These are phyloP conservation scores for Apistogramma diplotaenia DNA, from an alignment of 2,113 vertebrate genomes.

Conservation along the genomic window DNA sequence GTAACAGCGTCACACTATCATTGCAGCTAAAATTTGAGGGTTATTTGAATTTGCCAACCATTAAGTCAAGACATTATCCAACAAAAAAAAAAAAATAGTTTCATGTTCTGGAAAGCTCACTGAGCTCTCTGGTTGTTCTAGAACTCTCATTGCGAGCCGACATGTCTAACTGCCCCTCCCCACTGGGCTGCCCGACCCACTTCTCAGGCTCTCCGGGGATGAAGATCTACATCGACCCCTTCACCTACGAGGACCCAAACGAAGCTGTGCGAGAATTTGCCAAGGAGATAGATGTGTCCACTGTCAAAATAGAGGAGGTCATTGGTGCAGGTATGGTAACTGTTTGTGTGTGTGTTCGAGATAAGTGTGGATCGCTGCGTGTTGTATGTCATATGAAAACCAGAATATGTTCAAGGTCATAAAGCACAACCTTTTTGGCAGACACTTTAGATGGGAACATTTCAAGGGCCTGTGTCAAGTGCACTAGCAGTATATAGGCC, in stretches of 20 bases:
- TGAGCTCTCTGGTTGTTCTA: slow-evolving; percentile 74
- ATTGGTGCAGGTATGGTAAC: slow-evolving; percentile 90
- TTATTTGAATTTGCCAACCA: slow-evolving; percentile 8
- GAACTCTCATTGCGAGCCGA: slow-evolving; percentile 80
- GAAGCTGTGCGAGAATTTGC: slow-evolving; percentile 97
- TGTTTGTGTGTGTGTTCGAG: neutral
- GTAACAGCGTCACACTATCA: slow-evolving; percentile 33
- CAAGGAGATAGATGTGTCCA: slow-evolving; percentile 98
- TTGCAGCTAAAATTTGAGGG: neutral
- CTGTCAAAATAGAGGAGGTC: slow-evolving; percentile 99
- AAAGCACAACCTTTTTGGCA: slow-evolving; percentile 11
- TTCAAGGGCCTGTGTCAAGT: slow-evolving; percentile 48
- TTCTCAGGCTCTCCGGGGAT: slow-evolving; percentile 94
- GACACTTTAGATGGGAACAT: slow-evolving; percentile 21
- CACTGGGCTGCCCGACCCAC: slow-evolving; percentile 80
- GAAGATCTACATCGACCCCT: slow-evolving; percentile 99
- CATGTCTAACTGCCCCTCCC: slow-evolving; percentile 81
- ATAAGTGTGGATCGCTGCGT: neutral
- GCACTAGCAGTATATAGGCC: slow-evolving; percentile 54
- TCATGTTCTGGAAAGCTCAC: slow-evolving; percentile 51
- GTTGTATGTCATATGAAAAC: neutral
- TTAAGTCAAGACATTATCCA: slow-evolving; percentile 1
- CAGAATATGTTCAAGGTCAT: slow-evolving; percentile 16
- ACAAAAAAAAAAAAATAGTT: slow-evolving; percentile 8
- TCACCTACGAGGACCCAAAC: slow-evolving; percentile 98